Base-by-base conservation (phyloP, 2,888 invertebrate species). In the Muscina levida region DNA sequence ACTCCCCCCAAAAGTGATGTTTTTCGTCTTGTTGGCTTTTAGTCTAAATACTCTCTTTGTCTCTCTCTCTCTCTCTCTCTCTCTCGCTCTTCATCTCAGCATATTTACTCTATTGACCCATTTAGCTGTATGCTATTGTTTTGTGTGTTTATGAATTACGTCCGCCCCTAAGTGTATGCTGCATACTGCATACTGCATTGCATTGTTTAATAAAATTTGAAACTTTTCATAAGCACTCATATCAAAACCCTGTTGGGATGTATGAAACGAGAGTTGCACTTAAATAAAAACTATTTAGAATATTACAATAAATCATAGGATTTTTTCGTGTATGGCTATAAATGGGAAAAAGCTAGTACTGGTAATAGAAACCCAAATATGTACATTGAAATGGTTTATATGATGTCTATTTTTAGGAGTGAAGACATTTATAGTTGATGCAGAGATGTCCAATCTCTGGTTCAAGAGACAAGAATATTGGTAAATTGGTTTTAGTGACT, bases 331-430 rank as follows among this genome's bases (percentile, higher is more conserved):
- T 13, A 59, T 31, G 39, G 15, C 39, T 59, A 62, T 37, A 59
- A 59, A 37, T 59, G 39, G 42, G n/a, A 42, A 59, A 39, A 51
- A 51, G 8, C 31, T 19, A 51, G 17, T 44, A 3, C 15, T 22
- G n/a, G 42, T 62, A 62, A 62, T 62, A 37, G 19, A 62, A 62
- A 62, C 39, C 42, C 4, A 31, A 62, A 62, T n/a, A n/a, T n/a
- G n/a, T n/a, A 62, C 62, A 62, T 62, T 15, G 13, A 62, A 42
- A 42, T 62, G 62, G 42, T 62, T 62, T 62, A 62, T 62, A 62
- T 62, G 19, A 39, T 19, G 13, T 8, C 19, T 57, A 15, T 57
- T 57, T 57, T 31, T 5, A 31, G 31, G 8, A 31, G 31, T 31
- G 3, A 31, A 8, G 8, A 31, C 8, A 5, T 31, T 31, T 31